Evolutionary conservation across 2,797 vertebrate species (phyloP), one percentile per base, ranked within the genome.

Genomic region (Cryptoblepharus egeriae): DNA sequence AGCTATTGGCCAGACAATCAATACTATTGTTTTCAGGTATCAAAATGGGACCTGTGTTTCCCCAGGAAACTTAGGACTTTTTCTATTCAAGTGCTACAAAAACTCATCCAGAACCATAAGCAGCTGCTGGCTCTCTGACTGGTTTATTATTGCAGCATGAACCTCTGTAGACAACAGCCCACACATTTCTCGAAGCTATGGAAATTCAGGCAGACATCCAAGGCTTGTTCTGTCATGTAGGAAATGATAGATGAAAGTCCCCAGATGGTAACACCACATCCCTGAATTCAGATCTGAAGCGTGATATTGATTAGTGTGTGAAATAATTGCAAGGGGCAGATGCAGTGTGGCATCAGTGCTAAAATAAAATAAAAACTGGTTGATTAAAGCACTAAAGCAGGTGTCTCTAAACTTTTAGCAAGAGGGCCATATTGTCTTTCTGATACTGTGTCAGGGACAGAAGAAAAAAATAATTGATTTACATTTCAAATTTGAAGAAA

Each of bases 211-310:
- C 10, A 61, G 65, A 37, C 32, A 49, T 70, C 67, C 81, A 82
- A 70, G n/a, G 3, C 24, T 37, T 20, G 26, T 76, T 70, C 65
- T 76, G 32, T 70, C 70, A 52, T 70, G 42, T 63, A 70, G 39
- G 35, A 82, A 70, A 70, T 37, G 7, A 35, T 70, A 49, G 49
- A 20, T 76, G 57, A 82, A 82, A 70, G 61, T 69, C 55, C 55
- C 65, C 55, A 45, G 52, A 49, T 45, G n/a, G 55, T 22, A 69
- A 28, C 16, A 35, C n/a, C 39, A 55, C 39, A 75, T 49, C 42
- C 30, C 37, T 22, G 3, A 30, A 82, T 60, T 82, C 73, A 76
- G 55, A 20, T 15, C 49, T 75, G 64, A 69, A 69, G 39, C n/a
- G 55, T 35, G 30, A 24, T 61, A 63, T n/a, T 60, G 55, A 61